These are phyloP conservation scores for Amniataba percoides DNA, from an alignment of 2,797 vertebrate genomes.

Conservation along the genomic window DNA sequence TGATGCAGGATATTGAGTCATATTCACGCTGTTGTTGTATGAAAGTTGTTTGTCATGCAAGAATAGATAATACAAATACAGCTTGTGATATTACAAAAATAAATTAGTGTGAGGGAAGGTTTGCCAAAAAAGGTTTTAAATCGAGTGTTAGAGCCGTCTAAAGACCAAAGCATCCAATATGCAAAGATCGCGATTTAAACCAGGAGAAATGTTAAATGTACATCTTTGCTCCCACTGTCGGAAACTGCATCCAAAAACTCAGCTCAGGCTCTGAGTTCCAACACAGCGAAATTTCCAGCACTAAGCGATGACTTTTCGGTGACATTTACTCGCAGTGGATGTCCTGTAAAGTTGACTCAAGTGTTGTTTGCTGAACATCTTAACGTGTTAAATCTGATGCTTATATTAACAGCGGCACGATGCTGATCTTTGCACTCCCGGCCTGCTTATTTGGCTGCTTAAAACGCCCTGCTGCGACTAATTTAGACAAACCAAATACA, in stretches of 20 bases:
- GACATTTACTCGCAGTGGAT: slow-evolving; percentile 45
- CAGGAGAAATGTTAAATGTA: not conserved
- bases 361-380: slow-evolving; percentile 41
- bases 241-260: not conserved
- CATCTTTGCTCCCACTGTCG: not conserved
- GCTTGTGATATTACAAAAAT: not conserved
- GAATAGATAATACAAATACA: not conserved
- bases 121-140: not conserved
- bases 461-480: not conserved
- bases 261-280: not conserved
- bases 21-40: not conserved
- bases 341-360: slow-evolving; percentile 43
- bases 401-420: slow-evolving; percentile 9
- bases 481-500: slow-evolving; percentile 1
- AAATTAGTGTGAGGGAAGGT: not conserved
- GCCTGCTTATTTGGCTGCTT: slow-evolving; percentile 25
- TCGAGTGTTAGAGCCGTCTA: not conserved
- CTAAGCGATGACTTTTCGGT: slow-evolving; percentile 35
- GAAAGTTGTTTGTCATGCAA: not conserved
- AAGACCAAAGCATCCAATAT: not conserved
- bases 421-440: slow-evolving; percentile 20
- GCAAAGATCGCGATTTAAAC: too few species aligned
- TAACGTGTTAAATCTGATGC: slow-evolving; percentile 34
- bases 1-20: not conserved
- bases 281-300: not conserved